These are phyloP conservation scores for Labeo rohita DNA, from an alignment of 2,113 vertebrate species.

Conservation along the genomic window DNA sequence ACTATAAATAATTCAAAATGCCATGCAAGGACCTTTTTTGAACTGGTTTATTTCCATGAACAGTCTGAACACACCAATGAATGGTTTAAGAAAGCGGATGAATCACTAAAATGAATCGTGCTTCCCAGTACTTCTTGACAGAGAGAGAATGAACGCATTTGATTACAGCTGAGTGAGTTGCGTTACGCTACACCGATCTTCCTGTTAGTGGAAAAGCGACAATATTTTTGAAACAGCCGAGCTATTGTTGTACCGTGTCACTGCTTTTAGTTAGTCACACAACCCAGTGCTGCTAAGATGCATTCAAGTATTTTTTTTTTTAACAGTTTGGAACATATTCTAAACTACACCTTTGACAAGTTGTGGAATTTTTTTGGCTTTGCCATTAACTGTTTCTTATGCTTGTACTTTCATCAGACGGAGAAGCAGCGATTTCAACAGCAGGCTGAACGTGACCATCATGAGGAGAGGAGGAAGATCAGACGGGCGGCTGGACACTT, in stretches of 20 bases:
- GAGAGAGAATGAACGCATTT: neutral
- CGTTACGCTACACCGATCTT: neutral
- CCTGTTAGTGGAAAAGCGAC: neutral
- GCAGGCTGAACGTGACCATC: constrained; percentile 86
- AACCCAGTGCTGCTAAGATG: neutral
- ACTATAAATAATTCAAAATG: neutral
- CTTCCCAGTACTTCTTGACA: neutral
- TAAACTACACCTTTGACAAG: neutral
- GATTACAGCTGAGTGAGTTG: neutral
- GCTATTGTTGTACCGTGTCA: neutral
- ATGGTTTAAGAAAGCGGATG: neutral
- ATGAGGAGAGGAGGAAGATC: constrained; percentile 87
- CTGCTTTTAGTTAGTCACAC: neutral
- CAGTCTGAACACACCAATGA: neutral
- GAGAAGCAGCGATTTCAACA: constrained; percentile 88
- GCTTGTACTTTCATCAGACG: constrained; percentile 73
- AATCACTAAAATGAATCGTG: neutral
- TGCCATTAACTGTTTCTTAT: neutral
- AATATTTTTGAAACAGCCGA: neutral
- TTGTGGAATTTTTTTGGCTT: neutral
- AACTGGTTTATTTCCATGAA: neutral
- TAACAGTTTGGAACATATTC: neutral
- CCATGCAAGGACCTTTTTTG: neutral
- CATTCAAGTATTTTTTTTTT: neutral
- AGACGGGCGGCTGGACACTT: constrained; percentile 87